Evolutionary conservation across 2,888 invertebrate species (phyloP), one percentile per base, ranked within the genome.

Genomic region (Cephus nigrinus): DNA sequence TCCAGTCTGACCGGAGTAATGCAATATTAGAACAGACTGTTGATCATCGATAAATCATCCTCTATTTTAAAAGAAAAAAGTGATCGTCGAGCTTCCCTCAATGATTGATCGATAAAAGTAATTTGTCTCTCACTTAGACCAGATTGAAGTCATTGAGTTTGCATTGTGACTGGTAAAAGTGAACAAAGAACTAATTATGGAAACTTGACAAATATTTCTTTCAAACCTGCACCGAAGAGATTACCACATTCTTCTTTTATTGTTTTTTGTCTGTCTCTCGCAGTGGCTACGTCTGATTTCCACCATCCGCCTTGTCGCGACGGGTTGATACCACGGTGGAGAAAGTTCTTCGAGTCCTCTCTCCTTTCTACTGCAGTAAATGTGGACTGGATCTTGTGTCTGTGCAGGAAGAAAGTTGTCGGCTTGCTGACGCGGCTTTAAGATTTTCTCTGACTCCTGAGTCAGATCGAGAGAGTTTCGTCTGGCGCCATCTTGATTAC

Each of bases 321-420:
- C 55, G 23, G 55, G 55, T 23, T 55, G 83, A 80, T 68, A 80
- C 74, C 79, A 78, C 78, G 77, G 77, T 80, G 84, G 87, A 87
- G 87, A 87, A 87, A 87, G 87, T 87, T 86, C 79, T 76, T 79
- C 80, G 80, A 79, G 80, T 84, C 76, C 82, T 81, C 77, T 79
- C 35, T 71, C 75, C 78, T 68, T 68, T 79, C 78, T 75, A 78
- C 79, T 75, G 68, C 77, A 82, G 71, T 78, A 84, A 83, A 84
- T 74, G 76, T 34, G 55, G 33, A 69, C 35, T 75, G 69, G 76
- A 76, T 76, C 78, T 78, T 75, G 69, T 76, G 68, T 73, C 68
- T 75, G 69, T 75, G 73, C 68, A 76, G 78, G 83, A 84, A 84
- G 83, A 85, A 85, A 83, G 83, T 84, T 83, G 83, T 80, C 80